phyloP scores from a whole-genome alignment of 2,113 vertebrate species.

The Hemiscyllium ocellatum region DNA sequence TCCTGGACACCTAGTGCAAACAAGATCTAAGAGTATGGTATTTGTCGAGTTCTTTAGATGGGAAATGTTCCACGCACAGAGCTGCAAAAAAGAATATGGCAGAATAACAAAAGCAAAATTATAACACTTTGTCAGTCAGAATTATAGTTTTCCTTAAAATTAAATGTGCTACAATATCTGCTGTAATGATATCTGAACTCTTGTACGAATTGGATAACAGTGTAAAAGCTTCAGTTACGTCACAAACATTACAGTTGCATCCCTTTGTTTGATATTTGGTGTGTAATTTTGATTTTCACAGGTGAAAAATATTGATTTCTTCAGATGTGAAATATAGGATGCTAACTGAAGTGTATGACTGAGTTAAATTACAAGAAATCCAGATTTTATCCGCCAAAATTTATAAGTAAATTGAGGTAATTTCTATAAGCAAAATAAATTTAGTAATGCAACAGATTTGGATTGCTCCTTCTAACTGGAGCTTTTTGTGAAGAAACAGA shows the following conservation, averaged over 20 bases:
- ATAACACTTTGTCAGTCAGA: not conserved
- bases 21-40: not conserved
- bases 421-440: not conserved
- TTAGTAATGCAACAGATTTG: not conserved
- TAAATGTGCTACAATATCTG: not conserved
- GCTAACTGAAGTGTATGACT: not conserved
- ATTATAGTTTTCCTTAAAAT: not conserved
- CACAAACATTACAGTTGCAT: not conserved
- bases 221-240: not conserved
- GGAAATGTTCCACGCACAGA: not conserved
- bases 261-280: constrained; percentile 3
- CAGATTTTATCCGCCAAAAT: not conserved
- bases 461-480: not conserved
- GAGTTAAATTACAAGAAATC: not conserved
- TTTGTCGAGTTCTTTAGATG: not conserved
- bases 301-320: not conserved
- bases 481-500: not conserved
- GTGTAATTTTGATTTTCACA: constrained; percentile 25
- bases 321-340: constrained; percentile 4
- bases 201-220: not conserved
- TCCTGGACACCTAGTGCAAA: not conserved
- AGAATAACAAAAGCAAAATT: not conserved
- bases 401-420: not conserved
- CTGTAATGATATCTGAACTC: not conserved
- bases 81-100: not conserved